A percentile compares a stretch with the other conserved stretches of the same genome.
phyloP scores from a whole-genome alignment of 1,140 invertebrate species.

The Leguminivora glycinivorella region DNA sequence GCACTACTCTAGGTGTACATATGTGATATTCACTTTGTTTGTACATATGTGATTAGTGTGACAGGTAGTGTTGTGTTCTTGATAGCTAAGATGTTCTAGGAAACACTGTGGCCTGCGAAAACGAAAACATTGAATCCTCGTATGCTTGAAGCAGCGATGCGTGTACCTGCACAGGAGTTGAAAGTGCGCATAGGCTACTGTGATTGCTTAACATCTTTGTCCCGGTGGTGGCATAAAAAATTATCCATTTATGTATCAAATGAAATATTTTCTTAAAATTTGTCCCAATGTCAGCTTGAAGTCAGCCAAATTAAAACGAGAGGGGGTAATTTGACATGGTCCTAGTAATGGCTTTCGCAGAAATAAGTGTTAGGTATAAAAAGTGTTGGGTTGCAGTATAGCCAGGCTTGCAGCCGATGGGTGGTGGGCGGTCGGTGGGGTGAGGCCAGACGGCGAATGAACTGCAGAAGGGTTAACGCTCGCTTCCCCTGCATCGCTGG shows the following conservation, averaged over 20 bases:
- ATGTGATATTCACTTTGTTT: too few species aligned
- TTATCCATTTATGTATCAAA: not conserved
- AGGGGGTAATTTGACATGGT: constrained; percentile 3
- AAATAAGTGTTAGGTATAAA: constrained; percentile 35
- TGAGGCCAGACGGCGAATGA: constrained; percentile 80
- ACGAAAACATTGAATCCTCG: too few species aligned
- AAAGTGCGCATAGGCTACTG: too few species aligned
- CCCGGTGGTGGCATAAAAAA: too few species aligned
- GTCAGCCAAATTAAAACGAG: not conserved
- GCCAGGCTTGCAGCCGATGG: constrained; percentile 58
- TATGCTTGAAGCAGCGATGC: too few species aligned
- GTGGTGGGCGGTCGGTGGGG: constrained; percentile 57
- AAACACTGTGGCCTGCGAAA: too few species aligned
- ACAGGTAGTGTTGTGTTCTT: too few species aligned
- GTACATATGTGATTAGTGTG: too few species aligned
- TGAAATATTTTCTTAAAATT: not conserved
- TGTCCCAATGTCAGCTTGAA: not conserved
- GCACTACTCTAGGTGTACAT: too few species aligned
- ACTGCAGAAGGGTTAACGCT: constrained; percentile 78
- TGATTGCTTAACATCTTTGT: too few species aligned
- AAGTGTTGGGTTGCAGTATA: constrained; percentile 52
- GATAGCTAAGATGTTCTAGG: too few species aligned
- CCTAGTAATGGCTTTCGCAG: constrained; percentile 22
- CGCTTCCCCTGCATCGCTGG: constrained; percentile 70
- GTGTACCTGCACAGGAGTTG: too few species aligned